A percentile compares a stretch with the other conserved stretches of the same genome.
Evolutionary conservation across 2,888 invertebrate species (phyloP).

Genomic region (Fragum fragum): DNA sequence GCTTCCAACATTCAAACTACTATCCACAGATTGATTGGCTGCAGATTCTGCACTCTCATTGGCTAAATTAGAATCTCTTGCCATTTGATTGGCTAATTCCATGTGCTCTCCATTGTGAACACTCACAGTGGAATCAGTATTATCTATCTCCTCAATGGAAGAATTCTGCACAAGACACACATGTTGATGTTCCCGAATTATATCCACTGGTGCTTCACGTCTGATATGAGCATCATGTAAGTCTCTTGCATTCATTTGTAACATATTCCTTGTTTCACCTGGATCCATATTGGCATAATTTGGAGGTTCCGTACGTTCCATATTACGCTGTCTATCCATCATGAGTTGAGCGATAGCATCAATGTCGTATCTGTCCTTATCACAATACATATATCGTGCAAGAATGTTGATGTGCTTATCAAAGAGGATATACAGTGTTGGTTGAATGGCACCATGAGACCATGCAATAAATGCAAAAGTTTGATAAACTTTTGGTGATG

Average conservation of each 20-base stretch:
- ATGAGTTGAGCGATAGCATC: conserved; percentile 74
- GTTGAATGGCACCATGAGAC: conserved; percentile 86
- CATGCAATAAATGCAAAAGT: conserved; percentile 86
- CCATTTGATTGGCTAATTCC: conserved; percentile 53
- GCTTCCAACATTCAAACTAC: conserved; percentile 13
- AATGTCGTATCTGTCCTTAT: conserved; percentile 74
- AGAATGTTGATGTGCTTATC: conserved; percentile 84
- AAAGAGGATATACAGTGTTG: conserved; percentile 84
- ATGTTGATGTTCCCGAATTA: conserved; percentile 61
- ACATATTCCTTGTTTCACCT: conserved; percentile 9
- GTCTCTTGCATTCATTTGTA: conserved; percentile 29
- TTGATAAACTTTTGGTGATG: conserved; percentile 85
- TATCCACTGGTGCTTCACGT: conserved; percentile 43
- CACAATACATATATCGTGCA: conserved; percentile 79
- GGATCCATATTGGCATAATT: conserved; percentile 39
- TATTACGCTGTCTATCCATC: conserved; percentile 62
- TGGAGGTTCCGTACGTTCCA: conserved; percentile 42
- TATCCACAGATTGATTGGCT: conserved; percentile 20
- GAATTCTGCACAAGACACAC: conserved; percentile 63
- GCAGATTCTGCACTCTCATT: conserved; percentile 38
- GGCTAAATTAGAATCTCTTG: conserved; percentile 44
- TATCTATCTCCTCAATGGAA: conserved; percentile 56
- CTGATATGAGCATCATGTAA: conserved; percentile 27
- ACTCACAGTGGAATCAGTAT: conserved; percentile 37
- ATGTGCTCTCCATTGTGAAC: conserved; percentile 38